phyloP scores from a whole-genome alignment of 1,140 invertebrate genomes.

The Nomia melanderi region DNA sequence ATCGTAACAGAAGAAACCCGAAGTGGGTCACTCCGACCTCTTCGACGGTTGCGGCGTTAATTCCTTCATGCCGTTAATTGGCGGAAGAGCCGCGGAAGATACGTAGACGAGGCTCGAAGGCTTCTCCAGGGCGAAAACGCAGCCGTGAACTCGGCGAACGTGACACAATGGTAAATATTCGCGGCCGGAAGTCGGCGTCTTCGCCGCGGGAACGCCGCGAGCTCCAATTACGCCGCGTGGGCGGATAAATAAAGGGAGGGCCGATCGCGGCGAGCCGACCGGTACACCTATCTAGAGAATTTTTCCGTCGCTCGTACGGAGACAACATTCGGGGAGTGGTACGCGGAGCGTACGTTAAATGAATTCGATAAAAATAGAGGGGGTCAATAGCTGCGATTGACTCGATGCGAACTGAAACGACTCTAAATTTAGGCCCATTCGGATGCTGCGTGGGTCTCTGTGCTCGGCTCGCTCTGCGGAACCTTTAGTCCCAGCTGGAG shows the following conservation, averaged over 20 bases:
- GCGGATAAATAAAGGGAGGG: slow-evolving; percentile 52
- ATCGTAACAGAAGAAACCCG: too few species aligned
- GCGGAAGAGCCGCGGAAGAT: too few species aligned
- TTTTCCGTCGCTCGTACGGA: background rate
- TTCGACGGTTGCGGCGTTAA: background rate
- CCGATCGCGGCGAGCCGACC: too few species aligned
- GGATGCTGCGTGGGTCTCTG: background rate
- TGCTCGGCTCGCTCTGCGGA: slow-evolving; percentile 15
- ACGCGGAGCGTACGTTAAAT: background rate
- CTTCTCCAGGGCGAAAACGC: background rate
- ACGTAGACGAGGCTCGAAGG: too few species aligned
- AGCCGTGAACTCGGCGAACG: slow-evolving; percentile 12
- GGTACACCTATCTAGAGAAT: slow-evolving; percentile 4
- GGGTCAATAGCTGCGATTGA: slow-evolving; percentile 4
- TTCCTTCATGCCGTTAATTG: background rate
- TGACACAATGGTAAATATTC: slow-evolving; percentile 28
- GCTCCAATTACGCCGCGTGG: slow-evolving; percentile 42
- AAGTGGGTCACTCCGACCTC: too few species aligned
- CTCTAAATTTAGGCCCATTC: background rate
- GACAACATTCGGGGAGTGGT: background rate
- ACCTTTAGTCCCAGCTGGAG: slow-evolving; percentile 33
- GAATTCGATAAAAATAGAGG: background rate
- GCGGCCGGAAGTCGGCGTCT: slow-evolving; percentile 36
- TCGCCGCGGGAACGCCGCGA: slow-evolving; percentile 41
- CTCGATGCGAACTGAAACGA: background rate